Conservation (phyloP, 2,888 invertebrate species). For the Drosophila colorata region DNA sequence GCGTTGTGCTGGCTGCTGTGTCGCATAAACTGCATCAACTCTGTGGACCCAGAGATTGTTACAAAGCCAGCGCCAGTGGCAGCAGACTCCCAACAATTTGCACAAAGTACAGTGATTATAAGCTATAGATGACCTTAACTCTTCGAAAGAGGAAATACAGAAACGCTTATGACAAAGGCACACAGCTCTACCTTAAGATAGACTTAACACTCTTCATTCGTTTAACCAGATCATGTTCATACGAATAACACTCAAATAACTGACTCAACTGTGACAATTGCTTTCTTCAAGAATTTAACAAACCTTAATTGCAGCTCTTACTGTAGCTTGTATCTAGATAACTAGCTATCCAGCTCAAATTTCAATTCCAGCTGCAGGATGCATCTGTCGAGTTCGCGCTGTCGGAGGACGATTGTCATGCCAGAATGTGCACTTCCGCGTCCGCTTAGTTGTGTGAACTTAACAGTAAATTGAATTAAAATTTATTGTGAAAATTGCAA, state of each 20-base stretch:
- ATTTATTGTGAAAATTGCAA: slow-evolving; percentile 81
- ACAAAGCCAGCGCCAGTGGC: slow-evolving; percentile 13
- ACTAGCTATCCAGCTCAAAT: slow-evolving; percentile 36
- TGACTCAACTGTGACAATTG: neutral
- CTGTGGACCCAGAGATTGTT: slow-evolving; percentile 23
- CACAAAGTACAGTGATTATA: slow-evolving; percentile 29
- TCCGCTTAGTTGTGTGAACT: slow-evolving; percentile 75
- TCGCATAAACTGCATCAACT: slow-evolving; percentile 54
- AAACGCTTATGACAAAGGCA: no score
- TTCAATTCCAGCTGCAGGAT: slow-evolving; percentile 48
- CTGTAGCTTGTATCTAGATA: slow-evolving; percentile 55
- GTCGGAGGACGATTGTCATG: slow-evolving; percentile 74
- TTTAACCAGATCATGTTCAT: no score
- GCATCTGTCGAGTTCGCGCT: slow-evolving; percentile 35
- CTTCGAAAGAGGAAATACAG: no score
- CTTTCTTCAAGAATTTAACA: neutral
- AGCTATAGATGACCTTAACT: neutral
- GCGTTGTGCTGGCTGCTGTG: slow-evolving; percentile 29
- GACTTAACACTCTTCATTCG: no score
- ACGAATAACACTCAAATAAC: no score
- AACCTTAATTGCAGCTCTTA: neutral
- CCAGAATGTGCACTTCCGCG: slow-evolving; percentile 81
- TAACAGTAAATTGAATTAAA: slow-evolving; percentile 81
- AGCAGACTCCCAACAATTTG: slow-evolving; percentile 19
- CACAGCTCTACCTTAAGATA: no score